These are phyloP conservation scores for Equus przewalskii DNA, from an alignment of 2,113 vertebrate species.

Conservation along the genomic window DNA sequence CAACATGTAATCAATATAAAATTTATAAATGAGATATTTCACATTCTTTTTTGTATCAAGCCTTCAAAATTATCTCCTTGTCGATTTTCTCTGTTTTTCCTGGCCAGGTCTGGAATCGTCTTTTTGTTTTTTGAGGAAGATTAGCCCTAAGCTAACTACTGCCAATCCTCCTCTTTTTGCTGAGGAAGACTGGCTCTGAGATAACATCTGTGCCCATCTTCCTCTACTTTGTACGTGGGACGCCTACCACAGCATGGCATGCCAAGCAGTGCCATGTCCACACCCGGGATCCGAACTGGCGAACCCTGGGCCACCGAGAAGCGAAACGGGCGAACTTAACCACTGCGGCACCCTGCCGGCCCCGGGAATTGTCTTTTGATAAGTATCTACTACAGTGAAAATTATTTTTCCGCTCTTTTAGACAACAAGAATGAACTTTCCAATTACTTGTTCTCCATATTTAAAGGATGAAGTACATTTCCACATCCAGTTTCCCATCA, in stretches of 20 bases:
- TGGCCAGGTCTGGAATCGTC: neutral
- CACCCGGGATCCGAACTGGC: too few species aligned
- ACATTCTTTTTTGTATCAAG: neutral
- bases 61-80: slow-evolving; percentile 14
- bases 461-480: neutral
- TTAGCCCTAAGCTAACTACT: too few species aligned
- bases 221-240: too few species aligned
- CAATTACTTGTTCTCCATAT: neutral
- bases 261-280: too few species aligned
- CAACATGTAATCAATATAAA: neutral
- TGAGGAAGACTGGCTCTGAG: too few species aligned
- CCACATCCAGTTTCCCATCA: neutral
- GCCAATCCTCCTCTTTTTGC: too few species aligned
- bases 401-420: neutral
- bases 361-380: neutral
- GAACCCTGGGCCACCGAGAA: too few species aligned
- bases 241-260: too few species aligned
- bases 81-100: slow-evolving; percentile 32
- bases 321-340: too few species aligned
- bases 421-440: slow-evolving; percentile 7
- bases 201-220: too few species aligned
- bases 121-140: neutral
- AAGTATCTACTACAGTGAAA: slow-evolving; percentile 34
- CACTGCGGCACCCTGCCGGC: too few species aligned
- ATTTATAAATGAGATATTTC: neutral